These are phyloP conservation scores for Stictonetta naevosa DNA, from an alignment of 2,113 vertebrate genomes.

Conservation along the genomic window DNA sequence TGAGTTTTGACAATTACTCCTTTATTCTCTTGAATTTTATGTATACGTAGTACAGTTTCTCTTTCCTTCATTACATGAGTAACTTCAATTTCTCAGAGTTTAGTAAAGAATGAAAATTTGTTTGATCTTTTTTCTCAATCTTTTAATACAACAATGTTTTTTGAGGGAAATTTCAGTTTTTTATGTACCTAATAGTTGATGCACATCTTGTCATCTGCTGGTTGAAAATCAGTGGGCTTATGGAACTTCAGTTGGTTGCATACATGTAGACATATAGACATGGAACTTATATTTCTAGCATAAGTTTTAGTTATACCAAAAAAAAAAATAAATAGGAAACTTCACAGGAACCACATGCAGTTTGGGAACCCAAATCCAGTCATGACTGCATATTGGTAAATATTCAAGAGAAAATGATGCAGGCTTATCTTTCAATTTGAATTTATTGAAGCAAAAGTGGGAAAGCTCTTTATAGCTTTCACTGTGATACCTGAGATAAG, in stretches of 20 bases:
- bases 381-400: neutral
- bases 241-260: neutral
- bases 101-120: neutral
- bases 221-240: neutral
- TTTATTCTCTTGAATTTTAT: neutral
- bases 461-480: neutral
- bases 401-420: neutral
- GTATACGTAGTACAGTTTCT: neutral
- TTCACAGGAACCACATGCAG: fast-evolving
- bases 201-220: neutral
- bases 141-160: neutral
- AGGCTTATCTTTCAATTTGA: neutral
- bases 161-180: neutral
- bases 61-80: neutral
- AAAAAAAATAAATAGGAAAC: neutral
- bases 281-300: neutral
- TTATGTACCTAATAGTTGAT: neutral
- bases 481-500: neutral
- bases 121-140: neutral
- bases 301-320: neutral
- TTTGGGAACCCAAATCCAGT: neutral
- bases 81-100: neutral
- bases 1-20: neutral
- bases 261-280: neutral
- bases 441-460: neutral